These are phyloP conservation scores for Recurvirostra avosetta DNA, from an alignment of 2,113 vertebrate species.

Conservation along the genomic window DNA sequence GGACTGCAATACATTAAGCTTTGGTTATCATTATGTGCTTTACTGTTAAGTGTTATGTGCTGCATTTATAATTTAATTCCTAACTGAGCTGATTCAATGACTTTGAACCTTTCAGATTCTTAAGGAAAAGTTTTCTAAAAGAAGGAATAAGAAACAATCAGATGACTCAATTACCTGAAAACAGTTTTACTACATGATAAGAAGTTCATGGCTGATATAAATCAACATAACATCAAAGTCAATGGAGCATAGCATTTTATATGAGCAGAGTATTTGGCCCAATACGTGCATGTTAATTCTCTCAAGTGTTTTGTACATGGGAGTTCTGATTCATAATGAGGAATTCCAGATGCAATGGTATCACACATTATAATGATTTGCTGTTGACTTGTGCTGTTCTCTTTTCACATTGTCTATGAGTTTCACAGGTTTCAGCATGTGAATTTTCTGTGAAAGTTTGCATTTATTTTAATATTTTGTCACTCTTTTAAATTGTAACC, in stretches of 20 bases:
- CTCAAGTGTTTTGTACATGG: not conserved
- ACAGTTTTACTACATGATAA: not conserved
- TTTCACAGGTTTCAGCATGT: not conserved
- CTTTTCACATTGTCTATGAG: not conserved
- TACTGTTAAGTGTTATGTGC: constrained; percentile 3
- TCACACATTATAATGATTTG: not conserved
- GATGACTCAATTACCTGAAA: constrained; percentile 2
- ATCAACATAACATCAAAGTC: not conserved
- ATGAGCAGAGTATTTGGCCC: not conserved
- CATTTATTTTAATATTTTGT: not conserved
- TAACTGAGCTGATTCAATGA: not conserved
- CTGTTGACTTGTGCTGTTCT: not conserved
- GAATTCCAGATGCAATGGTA: not conserved
- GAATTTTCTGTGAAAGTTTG: not conserved
- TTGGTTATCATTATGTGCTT: constrained; percentile 31
- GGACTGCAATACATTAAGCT: constrained; percentile 2
- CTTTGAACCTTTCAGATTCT: not conserved
- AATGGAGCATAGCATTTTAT: not conserved
- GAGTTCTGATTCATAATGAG: not conserved
- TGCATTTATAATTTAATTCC: constrained; percentile 20
- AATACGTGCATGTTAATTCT: not conserved
- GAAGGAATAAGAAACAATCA: not conserved
- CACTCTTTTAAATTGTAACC: not conserved
- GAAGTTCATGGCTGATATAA: not conserved
- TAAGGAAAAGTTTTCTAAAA: not conserved